These are phyloP conservation scores for Drosophila tristis DNA, from an alignment of 1,140 invertebrate species.

Conservation along the genomic window DNA sequence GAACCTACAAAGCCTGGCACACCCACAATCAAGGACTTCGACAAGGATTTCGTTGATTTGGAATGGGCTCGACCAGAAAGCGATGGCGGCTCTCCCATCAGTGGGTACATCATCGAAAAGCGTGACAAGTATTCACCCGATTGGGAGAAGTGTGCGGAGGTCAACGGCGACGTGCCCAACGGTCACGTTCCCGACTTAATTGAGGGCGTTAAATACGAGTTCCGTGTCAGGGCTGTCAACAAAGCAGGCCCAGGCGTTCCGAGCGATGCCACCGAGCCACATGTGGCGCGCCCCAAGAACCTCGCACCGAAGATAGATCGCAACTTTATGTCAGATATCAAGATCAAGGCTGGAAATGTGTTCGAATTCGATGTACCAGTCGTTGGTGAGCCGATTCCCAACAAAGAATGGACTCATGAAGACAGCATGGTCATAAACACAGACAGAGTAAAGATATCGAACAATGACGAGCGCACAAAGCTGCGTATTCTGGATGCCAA, in stretches of 20 bases:
- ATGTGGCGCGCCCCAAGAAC: constrained; percentile 96
- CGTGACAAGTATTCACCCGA: constrained; percentile 94
- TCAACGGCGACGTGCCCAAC: constrained; percentile 92
- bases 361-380: constrained; percentile 98
- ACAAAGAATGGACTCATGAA: constrained; percentile 95
- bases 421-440: constrained; percentile 91
- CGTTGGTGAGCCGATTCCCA: constrained; percentile 96
- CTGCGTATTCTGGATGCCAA: constrained; percentile 95
- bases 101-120: constrained; percentile 97
- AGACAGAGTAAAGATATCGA: constrained; percentile 93
- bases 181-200: constrained; percentile 94
- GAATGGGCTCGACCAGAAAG: constrained; percentile 94
- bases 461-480: constrained; percentile 95
- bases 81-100: constrained; percentile 95
- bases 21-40: constrained; percentile 95
- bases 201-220: constrained; percentile 96
- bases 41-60: constrained; percentile 97
- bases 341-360: constrained; percentile 95
- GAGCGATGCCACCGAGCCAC: constrained; percentile 94
- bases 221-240: constrained; percentile 96
- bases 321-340: constrained; percentile 96
- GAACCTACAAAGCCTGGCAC: constrained; percentile 93
- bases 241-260: constrained; percentile 96
- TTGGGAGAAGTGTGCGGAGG: constrained; percentile 94
- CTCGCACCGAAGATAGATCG: constrained; percentile 96